These are phyloP conservation scores for Pseudococcus viburni DNA, from an alignment of 2,888 invertebrate species.

Conservation along the genomic window DNA sequence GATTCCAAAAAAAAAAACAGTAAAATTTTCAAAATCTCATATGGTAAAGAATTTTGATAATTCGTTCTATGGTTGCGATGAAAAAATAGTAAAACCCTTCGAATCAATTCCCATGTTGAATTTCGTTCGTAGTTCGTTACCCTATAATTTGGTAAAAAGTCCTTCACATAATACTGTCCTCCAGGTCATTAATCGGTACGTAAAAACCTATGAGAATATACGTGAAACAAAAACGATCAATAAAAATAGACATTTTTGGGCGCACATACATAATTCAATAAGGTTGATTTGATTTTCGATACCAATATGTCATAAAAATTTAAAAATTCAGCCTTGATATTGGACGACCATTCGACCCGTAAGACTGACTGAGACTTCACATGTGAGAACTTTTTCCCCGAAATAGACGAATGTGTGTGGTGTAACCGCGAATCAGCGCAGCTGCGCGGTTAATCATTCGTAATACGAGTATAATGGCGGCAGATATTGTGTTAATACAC, in stretches of 20 bases:
- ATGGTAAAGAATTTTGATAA: neutral
- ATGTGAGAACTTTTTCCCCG: neutral
- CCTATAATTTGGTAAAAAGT: neutral
- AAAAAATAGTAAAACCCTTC: neutral
- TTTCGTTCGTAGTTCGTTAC: neutral
- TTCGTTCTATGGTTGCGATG: neutral
- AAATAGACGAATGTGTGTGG: neutral
- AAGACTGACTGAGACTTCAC: neutral
- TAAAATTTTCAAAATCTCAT: neutral
- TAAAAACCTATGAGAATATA: neutral
- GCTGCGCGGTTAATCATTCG: slow-evolving; percentile 35
- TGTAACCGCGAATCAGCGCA: slow-evolving; percentile 9
- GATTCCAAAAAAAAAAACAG: too few relatives aligned
- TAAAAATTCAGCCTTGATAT: neutral
- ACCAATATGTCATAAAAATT: neutral
- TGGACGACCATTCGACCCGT: neutral
- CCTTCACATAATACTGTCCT: neutral
- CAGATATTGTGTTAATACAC: slow-evolving; percentile 22
- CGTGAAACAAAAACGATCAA: neutral
- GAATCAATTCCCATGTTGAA: neutral
- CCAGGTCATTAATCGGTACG: neutral
- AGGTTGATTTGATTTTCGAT: neutral
- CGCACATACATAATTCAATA: neutral
- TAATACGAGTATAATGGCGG: slow-evolving; percentile 29
- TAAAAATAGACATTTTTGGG: neutral